Percentiles rank a stretch among this genome's conserved stretches.
These are phyloP conservation scores for Equus przewalskii DNA, from an alignment of 2,113 vertebrate genomes.

Conservation along the genomic window DNA sequence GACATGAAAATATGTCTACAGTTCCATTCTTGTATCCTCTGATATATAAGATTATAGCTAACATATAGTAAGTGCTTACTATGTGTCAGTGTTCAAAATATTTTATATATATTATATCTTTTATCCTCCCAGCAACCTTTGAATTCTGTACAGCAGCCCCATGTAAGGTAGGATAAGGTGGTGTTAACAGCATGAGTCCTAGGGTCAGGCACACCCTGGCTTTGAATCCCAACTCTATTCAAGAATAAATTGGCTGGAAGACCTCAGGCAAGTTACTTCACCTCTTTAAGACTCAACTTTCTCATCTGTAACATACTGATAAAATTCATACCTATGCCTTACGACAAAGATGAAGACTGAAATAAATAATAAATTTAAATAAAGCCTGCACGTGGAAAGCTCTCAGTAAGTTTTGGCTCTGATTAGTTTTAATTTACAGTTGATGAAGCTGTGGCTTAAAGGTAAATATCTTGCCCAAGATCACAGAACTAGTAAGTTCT, in stretches of 20 bases:
- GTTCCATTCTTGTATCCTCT: neutral
- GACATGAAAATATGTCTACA: neutral
- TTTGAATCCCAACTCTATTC: conserved; percentile 13
- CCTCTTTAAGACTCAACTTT: neutral
- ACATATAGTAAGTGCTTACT: neutral
- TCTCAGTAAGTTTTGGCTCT: neutral
- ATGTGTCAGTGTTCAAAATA: neutral
- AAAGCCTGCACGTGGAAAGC: neutral
- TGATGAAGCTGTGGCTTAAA: neutral
- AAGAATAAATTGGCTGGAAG: neutral
- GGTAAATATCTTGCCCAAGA: neutral
- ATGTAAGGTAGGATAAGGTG: neutral
- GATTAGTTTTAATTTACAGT: neutral
- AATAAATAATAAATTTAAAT: conserved; percentile 5
- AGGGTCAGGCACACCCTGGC: neutral
- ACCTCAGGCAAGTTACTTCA: neutral
- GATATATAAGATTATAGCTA: neutral
- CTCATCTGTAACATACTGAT: neutral
- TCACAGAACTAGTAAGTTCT: neutral
- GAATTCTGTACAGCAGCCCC: neutral
- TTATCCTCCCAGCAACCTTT: neutral
- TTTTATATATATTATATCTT: neutral
- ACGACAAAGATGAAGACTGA: neutral
- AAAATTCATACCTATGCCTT: neutral
- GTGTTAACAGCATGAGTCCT: neutral